phyloP scores from a whole-genome alignment of 1,140 invertebrate species.

The Drosophila bocqueti region DNA sequence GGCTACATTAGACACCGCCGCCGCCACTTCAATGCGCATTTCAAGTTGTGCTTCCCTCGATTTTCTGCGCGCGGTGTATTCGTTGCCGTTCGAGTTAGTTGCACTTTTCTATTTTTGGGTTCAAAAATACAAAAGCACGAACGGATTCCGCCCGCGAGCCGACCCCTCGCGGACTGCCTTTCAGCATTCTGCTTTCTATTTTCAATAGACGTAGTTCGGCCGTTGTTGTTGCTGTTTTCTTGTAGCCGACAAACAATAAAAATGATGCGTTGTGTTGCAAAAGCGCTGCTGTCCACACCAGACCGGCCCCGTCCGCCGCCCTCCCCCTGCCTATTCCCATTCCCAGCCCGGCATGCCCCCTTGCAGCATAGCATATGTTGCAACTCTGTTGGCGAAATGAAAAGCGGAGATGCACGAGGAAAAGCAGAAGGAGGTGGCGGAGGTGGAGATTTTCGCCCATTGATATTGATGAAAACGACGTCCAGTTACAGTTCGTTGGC shows the following conservation, averaged over 20 bases:
- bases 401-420: conserved; percentile 40
- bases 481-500: conserved; percentile 83
- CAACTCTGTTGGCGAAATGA: conserved; percentile 64
- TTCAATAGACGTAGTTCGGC: conserved; percentile 72
- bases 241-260: conserved; percentile 79
- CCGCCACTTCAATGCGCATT: conserved; percentile 77
- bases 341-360: conserved; percentile 9
- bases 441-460: conserved; percentile 60
- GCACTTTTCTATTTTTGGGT: conserved; percentile 79
- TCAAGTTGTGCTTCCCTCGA: conserved; percentile 56
- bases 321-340: neutral
- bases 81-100: conserved; percentile 45
- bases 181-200: conserved; percentile 78
- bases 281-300: conserved; percentile 75
- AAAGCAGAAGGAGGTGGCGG: conserved; percentile 1
- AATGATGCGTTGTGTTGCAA: conserved; percentile 81
- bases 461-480: conserved; percentile 83
- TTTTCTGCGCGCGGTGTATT: conserved; percentile 26
- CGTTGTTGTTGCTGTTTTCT: conserved; percentile 48
- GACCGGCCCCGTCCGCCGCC: conserved; percentile 7
- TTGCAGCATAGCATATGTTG: conserved; percentile 70
- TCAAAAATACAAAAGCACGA: conserved; percentile 80
- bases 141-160: conserved; percentile 40
- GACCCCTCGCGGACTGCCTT: conserved; percentile 47
- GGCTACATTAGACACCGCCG: conserved; percentile 64